Conservation (phyloP, 2,113 vertebrate species). For the Epinephelus lanceolatus region DNA sequence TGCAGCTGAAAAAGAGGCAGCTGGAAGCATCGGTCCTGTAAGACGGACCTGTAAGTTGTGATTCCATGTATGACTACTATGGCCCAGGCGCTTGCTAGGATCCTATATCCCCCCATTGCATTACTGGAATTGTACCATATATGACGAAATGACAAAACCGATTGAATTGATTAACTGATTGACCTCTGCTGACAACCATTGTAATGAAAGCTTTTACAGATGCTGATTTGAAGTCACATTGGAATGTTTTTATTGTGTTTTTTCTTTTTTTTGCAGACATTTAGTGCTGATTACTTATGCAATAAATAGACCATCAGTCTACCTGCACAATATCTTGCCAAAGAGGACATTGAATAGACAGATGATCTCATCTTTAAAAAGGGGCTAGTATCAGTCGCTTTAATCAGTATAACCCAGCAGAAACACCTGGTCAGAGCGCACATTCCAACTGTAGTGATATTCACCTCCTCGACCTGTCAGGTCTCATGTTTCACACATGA, state of each 20-base stretch:
- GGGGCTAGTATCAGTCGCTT: not conserved
- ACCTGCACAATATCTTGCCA: not conserved
- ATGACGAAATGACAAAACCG: no score
- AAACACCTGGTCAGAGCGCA: not conserved
- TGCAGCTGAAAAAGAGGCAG: no score
- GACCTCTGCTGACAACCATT: not conserved
- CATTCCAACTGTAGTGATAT: not conserved
- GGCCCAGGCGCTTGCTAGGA: no score
- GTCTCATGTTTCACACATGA: constrained; percentile 34
- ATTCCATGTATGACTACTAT: no score
- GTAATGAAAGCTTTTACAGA: not conserved
- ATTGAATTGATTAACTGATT: no score
- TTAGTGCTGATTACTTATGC: not conserved
- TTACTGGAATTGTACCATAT: no score
- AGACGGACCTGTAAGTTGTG: no score
- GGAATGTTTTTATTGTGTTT: not conserved
- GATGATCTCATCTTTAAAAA: constrained; percentile 2
- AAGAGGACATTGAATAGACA: not conserved
- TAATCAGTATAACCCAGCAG: not conserved
- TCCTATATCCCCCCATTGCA: no score
- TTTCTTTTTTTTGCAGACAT: not conserved
- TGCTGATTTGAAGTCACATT: not conserved
- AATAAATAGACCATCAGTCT: not conserved
- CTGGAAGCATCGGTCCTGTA: no score
- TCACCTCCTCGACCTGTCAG: not conserved